Evolutionary conservation across 2,888 invertebrate genomes (phyloP).

Genomic region (Panopea generosa): DNA sequence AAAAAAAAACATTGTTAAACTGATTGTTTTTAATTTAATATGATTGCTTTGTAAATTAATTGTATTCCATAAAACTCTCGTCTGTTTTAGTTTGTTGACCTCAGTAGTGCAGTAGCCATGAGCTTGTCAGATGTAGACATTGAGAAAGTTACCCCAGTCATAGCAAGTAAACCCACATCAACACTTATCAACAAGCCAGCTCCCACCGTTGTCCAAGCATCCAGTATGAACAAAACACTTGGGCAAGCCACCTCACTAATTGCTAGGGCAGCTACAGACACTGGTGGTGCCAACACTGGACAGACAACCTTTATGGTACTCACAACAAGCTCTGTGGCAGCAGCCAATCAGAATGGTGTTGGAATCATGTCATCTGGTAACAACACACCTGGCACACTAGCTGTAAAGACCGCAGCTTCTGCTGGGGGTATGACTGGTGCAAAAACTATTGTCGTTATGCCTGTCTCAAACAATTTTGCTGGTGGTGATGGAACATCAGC

Average conservation of each 20-base stretch:
- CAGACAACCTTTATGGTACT: constrained; percentile 79
- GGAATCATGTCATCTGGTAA: constrained; percentile 53
- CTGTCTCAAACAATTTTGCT: constrained; percentile 74
- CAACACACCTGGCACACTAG: constrained; percentile 70
- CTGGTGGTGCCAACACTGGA: constrained; percentile 54
- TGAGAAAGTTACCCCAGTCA: constrained; percentile 48
- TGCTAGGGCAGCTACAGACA: constrained; percentile 53
- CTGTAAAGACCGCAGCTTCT: constrained; percentile 72
- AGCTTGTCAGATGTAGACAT: constrained; percentile 75
- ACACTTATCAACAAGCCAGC: constrained; percentile 45
- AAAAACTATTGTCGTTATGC: constrained; percentile 81
- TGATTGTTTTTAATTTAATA: too few species aligned
- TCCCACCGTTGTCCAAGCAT: constrained; percentile 46
- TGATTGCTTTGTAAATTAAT: too few species aligned
- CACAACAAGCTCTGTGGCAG: constrained; percentile 65
- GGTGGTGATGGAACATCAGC: constrained; percentile 70
- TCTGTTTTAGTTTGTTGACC: constrained; percentile 76
- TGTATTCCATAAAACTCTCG: too few species aligned
- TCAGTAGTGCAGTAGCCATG: constrained; percentile 79
- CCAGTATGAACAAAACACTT: constrained; percentile 35
- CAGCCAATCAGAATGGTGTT: constrained; percentile 61
- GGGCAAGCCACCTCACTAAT: constrained; percentile 60
- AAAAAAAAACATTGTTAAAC: too few species aligned
- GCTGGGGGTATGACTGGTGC: constrained; percentile 70
- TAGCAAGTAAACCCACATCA: constrained; percentile 50